Base-by-base conservation (phyloP, 2,888 invertebrate species). In the Dione juno region DNA sequence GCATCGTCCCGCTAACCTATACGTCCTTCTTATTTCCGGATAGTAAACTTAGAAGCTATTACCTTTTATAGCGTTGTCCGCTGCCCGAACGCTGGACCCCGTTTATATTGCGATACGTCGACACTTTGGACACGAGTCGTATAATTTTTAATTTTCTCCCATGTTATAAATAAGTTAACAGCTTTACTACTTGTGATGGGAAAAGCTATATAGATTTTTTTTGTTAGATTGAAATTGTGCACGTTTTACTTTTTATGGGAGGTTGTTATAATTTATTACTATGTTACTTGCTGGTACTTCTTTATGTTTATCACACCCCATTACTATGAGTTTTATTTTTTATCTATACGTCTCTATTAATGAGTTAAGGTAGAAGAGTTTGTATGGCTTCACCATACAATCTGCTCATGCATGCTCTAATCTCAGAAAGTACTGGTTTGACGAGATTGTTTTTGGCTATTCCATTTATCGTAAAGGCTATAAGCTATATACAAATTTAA, bases 41-140 rank as follows among this genome's bases (percentile, higher is more conserved):
- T 58, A 73, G 71, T 76, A 72, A 73, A 74, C 54, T 69, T 19
- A 68, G 74, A 69, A 67, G 72, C 68, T 64, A 71, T 75, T 64
- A 69, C 69, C 54, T 74, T 75, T 76, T 76, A 76, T 69, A 50
- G 58, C 50, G 72, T 50, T 72, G 67, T 74, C 61, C 40, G 65
- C 65, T 64, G 66, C 71, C 66, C 66, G 48, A 64, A 66, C 40
- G 45, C 45, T 21, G 41, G 43, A 53, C 10, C 50, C 50, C 69
- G 50, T 66, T 66, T 70, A 61, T 59, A 66, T 67, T 45, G 14
- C 41, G 43, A 64, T 48, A 21, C 53, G 14, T 43, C 61, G 57
- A 71, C 37, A 58, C 41, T 67, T 14, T 19, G 13, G 21, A 61
- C n/a, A n/a, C 35, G 28, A 7, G 7, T 35, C 28, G 0, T 45